These are phyloP conservation scores for Tiliqua scincoides DNA, from an alignment of 2,113 vertebrate species.

Conservation along the genomic window DNA sequence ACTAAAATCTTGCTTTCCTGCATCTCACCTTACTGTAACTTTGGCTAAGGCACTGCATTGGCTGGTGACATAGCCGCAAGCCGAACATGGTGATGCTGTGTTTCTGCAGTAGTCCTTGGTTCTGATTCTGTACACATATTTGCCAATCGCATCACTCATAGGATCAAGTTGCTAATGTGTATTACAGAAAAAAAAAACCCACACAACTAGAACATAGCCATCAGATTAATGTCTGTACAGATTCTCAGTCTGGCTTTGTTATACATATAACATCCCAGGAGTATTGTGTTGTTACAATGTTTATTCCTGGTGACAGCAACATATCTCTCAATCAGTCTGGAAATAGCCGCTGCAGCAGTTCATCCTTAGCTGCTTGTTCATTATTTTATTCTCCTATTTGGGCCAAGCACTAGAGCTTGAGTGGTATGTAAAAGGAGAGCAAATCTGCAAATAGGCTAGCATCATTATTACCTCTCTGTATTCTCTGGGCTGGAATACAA, in stretches of 20 bases:
- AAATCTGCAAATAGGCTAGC: not conserved
- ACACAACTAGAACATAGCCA: slow-evolving; percentile 3
- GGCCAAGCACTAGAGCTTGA: not conserved
- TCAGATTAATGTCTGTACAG: not conserved
- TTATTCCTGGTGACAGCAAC: slow-evolving; percentile 3
- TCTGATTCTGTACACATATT: not conserved
- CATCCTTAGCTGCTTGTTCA: rapidly evolving
- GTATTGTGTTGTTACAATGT: rapidly evolving
- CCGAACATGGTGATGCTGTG: not conserved
- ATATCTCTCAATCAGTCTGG: rapidly evolving
- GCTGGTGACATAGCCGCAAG: not conserved
- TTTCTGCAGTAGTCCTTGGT: not conserved
- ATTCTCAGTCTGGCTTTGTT: not conserved
- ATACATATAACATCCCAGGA: not conserved
- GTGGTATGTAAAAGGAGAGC: not conserved
- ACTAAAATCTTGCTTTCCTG: not conserved
- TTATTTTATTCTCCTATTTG: not conserved
- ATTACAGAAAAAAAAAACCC: not conserved
- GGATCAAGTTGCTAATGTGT: not conserved
- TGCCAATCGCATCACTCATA: not conserved
- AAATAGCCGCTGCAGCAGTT: not conserved
- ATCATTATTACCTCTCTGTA: not conserved
- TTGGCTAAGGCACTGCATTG: not conserved
- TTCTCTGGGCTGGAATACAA: not conserved
- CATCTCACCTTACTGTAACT: not conserved